These are phyloP conservation scores for Octopus sinensis DNA, from an alignment of 1,140 invertebrate species.

Conservation along the genomic window DNA sequence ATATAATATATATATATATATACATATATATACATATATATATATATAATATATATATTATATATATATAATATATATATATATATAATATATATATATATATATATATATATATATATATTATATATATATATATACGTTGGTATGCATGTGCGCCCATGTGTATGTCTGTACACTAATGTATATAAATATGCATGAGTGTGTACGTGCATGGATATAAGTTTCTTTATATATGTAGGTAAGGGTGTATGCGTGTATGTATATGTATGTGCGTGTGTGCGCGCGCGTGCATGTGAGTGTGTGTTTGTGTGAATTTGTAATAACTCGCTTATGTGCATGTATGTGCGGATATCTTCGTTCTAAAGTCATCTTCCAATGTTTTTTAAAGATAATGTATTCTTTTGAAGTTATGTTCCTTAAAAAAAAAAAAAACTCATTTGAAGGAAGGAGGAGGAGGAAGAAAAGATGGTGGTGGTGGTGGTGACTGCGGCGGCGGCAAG, in stretches of 20 bases:
- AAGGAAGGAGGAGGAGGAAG: no score
- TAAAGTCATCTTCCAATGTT: no score
- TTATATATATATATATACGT: not conserved
- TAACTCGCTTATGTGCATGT: not conserved
- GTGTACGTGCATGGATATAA: not conserved
- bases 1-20: not conserved
- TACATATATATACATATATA: not conserved
- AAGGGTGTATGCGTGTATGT: not conserved
- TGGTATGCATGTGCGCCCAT: not conserved
- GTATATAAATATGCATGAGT: not conserved
- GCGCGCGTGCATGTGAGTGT: not conserved
- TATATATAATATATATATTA: no score
- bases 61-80: no score
- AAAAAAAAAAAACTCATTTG: no score
- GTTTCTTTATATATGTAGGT: not conserved
- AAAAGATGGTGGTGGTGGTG: no score
- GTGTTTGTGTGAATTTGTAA: not conserved
- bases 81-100: no score
- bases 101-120: not conserved
- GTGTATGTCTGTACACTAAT: not conserved
- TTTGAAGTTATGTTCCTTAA: no score
- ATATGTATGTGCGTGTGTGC: not conserved
- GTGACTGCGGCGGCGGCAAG: no score
- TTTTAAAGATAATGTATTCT: no score
- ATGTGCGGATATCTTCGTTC: not conserved